A percentile compares a stretch with the other conserved stretches of the same genome.
phyloP scores from a whole-genome alignment of 2,113 vertebrate genomes.

The Tupaia tana region DNA sequence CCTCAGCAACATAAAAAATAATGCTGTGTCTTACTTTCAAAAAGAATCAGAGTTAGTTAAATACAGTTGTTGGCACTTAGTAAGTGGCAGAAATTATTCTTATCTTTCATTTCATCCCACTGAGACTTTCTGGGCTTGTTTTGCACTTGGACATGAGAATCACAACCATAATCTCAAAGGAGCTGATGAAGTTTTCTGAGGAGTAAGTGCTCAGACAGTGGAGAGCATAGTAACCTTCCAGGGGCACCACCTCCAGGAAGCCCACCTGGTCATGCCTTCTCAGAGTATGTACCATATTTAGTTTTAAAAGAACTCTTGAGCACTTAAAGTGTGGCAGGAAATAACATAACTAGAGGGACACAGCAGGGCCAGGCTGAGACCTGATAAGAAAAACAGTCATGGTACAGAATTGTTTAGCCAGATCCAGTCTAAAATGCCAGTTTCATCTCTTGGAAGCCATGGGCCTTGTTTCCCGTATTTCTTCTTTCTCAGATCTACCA shows the following conservation, averaged over 20 bases:
- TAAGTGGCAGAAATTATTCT: not conserved
- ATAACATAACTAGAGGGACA: not conserved
- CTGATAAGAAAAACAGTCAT: not conserved
- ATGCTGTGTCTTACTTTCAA: not conserved
- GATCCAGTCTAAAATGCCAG: not conserved
- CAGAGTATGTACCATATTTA: not conserved
- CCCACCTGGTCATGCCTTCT: not conserved
- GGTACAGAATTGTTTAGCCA: not conserved
- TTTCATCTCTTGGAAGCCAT: not conserved
- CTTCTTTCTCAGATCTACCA: not conserved
- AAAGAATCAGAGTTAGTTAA: not conserved
- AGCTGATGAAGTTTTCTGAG: not conserved
- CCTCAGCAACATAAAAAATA: not conserved
- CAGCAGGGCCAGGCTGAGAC: too few species aligned
- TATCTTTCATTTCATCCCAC: not conserved
- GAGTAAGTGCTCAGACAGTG: rapidly evolving
- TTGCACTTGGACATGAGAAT: not conserved
- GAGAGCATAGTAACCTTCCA: not conserved
- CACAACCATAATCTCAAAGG: not conserved
- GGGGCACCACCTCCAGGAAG: not conserved
- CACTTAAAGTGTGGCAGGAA: not conserved
- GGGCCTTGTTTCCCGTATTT: not conserved
- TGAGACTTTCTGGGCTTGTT: not conserved
- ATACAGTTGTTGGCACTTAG: not conserved
- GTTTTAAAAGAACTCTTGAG: not conserved